phyloP scores from a whole-genome alignment of 2,797 vertebrate genomes.

The Eulemur mongoz region DNA sequence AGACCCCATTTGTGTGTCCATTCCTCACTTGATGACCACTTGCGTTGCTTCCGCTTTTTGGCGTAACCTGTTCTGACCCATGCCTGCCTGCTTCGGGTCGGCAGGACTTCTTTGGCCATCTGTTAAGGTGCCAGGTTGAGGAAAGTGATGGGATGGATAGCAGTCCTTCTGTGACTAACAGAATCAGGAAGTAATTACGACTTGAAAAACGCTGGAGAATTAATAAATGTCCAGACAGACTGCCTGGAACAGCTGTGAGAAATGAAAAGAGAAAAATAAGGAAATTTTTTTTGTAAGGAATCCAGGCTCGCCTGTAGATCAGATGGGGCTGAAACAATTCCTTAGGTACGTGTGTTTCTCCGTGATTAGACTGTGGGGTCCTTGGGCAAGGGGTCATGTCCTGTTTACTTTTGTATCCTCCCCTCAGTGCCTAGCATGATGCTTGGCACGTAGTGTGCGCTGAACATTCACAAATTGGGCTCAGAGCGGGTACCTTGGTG shows the following conservation, averaged over 20 bases:
- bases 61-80: background rate
- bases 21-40: background rate
- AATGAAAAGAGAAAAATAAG: constrained; percentile 62
- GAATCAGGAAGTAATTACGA: constrained; percentile 61
- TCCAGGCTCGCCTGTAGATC: constrained; percentile 72
- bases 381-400: background rate
- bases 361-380: background rate
- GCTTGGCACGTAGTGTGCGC: background rate
- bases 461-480: background rate
- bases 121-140: constrained; percentile 28
- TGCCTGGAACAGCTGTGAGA: constrained; percentile 76
- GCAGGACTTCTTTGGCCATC: background rate
- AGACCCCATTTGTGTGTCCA: background rate
- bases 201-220: constrained; percentile 75
- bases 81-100: background rate
- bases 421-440: background rate
- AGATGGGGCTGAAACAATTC: constrained; percentile 64
- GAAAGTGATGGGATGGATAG: background rate
- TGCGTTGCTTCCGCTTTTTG: background rate
- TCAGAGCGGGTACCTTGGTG: background rate
- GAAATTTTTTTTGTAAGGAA: constrained; percentile 79
- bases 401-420: background rate
- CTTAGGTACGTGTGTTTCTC: background rate
- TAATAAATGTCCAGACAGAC: constrained; percentile 72
- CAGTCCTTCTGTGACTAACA: constrained; percentile 48